These are phyloP conservation scores for Willisornis vidua DNA, from an alignment of 2,113 vertebrate species.

Conservation along the genomic window DNA sequence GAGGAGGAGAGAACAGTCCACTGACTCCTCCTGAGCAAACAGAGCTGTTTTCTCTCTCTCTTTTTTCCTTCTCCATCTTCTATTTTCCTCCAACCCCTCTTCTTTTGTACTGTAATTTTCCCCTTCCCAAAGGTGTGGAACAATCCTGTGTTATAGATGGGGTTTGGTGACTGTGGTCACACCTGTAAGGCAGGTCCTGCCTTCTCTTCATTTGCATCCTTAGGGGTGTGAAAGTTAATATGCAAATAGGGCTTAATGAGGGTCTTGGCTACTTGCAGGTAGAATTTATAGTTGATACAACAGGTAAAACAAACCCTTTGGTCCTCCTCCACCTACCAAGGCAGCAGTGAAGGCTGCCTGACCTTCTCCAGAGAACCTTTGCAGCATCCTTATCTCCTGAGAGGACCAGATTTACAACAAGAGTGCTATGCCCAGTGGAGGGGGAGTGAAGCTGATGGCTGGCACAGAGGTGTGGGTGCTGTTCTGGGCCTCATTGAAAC, in stretches of 20 bases:
- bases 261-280: neutral
- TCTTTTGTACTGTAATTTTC: neutral
- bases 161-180: neutral
- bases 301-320: neutral
- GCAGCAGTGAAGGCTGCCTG: neutral
- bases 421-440: neutral
- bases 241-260: neutral
- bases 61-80: neutral
- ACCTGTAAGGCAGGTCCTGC: fast-evolving
- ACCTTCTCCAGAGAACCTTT: neutral
- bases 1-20: neutral
- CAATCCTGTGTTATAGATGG: fast-evolving
- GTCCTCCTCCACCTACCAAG: neutral
- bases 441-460: neutral
- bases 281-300: neutral
- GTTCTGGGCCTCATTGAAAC: neutral
- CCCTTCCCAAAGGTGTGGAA: neutral
- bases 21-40: neutral
- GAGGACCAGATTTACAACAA: too few relatives aligned
- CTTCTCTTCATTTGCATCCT: neutral
- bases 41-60: neutral
- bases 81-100: neutral
- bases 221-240: neutral
- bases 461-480: neutral
- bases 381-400: neutral